phyloP scores from a whole-genome alignment of 1,140 invertebrate species.

The Brachionus plicatilis region DNA sequence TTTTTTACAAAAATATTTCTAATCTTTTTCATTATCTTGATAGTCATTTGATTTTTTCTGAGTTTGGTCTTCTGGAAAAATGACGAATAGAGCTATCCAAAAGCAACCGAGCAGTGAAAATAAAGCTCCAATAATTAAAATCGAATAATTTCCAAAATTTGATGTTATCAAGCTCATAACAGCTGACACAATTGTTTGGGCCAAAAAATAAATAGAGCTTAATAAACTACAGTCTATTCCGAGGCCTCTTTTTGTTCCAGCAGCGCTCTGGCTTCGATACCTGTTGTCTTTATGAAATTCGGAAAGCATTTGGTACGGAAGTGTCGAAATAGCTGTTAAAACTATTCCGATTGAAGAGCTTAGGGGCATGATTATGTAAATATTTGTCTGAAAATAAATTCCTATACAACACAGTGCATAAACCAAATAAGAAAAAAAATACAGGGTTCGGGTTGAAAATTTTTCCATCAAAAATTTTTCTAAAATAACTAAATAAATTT shows the following conservation, averaged over 20 bases:
- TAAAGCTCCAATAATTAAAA: constrained; percentile 8
- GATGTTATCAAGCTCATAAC: neutral
- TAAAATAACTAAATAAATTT: neutral
- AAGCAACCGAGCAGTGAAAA: constrained; percentile 6
- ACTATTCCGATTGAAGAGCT: constrained; percentile 22
- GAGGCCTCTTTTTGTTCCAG: constrained; percentile 24
- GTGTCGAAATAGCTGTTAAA: constrained; percentile 10
- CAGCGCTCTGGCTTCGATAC: constrained; percentile 32
- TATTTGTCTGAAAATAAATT: constrained; percentile 20
- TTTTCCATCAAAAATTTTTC: constrained; percentile 36
- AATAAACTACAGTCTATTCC: constrained; percentile 33
- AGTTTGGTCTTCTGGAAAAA: neutral
- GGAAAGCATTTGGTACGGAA: constrained; percentile 39
- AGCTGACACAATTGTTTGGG: constrained; percentile 10
- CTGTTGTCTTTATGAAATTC: constrained; percentile 31
- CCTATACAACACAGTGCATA: constrained; percentile 19
- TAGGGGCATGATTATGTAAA: constrained; percentile 26
- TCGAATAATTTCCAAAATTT: constrained; percentile 33
- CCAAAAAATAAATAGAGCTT: constrained; percentile 34
- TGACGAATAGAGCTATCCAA: constrained; percentile 33
- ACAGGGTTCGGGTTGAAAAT: constrained; percentile 12
- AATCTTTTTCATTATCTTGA: neutral
- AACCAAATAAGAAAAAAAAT: constrained; percentile 28
- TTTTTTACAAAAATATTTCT: too few relatives aligned
- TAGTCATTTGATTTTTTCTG: neutral